A percentile compares a stretch with the other conserved stretches of the same genome.
phyloP scores from a whole-genome alignment of 2,888 invertebrate species.

The Eucera pruinosa region DNA sequence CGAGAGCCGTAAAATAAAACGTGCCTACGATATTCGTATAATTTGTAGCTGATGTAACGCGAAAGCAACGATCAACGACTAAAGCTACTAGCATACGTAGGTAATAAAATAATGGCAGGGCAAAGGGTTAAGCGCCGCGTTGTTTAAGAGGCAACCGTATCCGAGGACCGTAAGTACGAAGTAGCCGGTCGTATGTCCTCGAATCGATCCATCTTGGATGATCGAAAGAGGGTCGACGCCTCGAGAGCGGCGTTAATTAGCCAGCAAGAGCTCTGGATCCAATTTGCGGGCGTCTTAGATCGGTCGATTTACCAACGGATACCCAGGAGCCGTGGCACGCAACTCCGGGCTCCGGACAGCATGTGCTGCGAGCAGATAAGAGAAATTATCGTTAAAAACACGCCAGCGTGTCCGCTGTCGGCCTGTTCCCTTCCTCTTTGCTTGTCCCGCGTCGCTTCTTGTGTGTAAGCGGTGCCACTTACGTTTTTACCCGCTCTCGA shows the following conservation, averaged over 20 bases:
- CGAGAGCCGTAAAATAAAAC: too few relatives aligned
- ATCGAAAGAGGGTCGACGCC: constrained; percentile 1
- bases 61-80: too few relatives aligned
- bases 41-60: too few relatives aligned
- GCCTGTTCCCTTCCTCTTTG: constrained; percentile 40
- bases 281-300: constrained; percentile 65
- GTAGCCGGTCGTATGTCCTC: neutral
- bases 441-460: constrained; percentile 35
- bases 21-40: too few relatives aligned
- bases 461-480: constrained; percentile 61
- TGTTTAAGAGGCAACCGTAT: too few relatives aligned
- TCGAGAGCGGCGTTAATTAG: constrained; percentile 27
- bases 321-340: constrained; percentile 78
- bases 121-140: too few relatives aligned
- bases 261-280: constrained; percentile 38
- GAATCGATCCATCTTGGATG: constrained; percentile 5
- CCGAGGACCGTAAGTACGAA: neutral
- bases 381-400: constrained; percentile 78
- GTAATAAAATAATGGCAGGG: too few relatives aligned
- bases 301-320: constrained; percentile 75
- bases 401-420: constrained; percentile 64
- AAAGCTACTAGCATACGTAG: too few relatives aligned
- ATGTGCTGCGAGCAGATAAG: constrained; percentile 81
- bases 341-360: constrained; percentile 73
- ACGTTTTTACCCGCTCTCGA: constrained; percentile 63